Evolutionary conservation across 1,140 invertebrate species (phyloP).

Genomic region (Drosophila parvula): DNA sequence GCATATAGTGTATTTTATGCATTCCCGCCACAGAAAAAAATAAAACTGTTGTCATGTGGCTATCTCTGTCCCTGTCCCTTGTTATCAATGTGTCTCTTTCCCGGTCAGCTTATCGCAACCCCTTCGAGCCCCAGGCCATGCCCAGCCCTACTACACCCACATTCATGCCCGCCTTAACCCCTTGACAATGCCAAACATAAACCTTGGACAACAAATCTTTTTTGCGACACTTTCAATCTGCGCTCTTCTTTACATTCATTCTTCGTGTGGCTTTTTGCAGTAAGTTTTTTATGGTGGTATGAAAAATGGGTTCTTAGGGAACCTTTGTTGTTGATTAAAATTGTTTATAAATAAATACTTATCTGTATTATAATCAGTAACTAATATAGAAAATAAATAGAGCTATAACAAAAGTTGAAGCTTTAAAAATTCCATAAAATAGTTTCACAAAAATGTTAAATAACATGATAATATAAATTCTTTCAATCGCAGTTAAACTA

Average conservation of each 20-base stretch:
- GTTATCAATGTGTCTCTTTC: constrained; percentile 24
- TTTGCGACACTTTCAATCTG: constrained; percentile 23
- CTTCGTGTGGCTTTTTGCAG: neutral
- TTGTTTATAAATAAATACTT: neutral
- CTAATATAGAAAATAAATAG: neutral
- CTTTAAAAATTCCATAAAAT: too few species aligned
- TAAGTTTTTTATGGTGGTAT: neutral
- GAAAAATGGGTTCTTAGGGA: neutral
- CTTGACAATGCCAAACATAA: constrained; percentile 33
- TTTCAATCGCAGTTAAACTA: neutral
- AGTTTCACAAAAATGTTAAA: neutral
- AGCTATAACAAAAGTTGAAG: neutral
- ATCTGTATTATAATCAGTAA: neutral
- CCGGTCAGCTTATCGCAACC: constrained; percentile 35
- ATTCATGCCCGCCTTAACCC: constrained; percentile 16
- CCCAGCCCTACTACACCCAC: neutral
- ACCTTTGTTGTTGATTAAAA: neutral
- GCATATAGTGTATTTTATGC: constrained; percentile 23
- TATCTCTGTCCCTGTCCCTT: neutral
- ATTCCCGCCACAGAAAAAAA: constrained; percentile 21
- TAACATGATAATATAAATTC: neutral
- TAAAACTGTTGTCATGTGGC: constrained; percentile 29
- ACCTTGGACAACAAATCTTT: constrained; percentile 59
- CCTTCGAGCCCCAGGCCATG: neutral
- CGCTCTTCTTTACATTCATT: neutral